Evolutionary conservation across 2,113 vertebrate species (phyloP).

Genomic region (Ancistrus triradiatus): DNA sequence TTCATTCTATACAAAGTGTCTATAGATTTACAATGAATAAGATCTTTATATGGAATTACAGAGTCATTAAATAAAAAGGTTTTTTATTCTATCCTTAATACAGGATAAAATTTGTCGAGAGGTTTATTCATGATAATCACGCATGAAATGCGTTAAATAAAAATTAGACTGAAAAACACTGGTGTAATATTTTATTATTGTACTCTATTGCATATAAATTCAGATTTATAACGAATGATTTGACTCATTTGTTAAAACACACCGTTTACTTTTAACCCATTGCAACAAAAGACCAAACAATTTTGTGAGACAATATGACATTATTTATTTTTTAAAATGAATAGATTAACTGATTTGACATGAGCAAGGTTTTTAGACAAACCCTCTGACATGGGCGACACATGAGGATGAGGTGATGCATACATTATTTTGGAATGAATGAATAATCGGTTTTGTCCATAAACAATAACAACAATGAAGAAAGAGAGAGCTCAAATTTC

Average conservation of each 20-base stretch:
- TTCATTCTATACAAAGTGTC: too few species aligned
- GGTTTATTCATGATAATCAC: too few species aligned
- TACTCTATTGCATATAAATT: too few species aligned
- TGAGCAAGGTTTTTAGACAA: constrained; percentile 40
- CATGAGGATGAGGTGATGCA: constrained; percentile 34
- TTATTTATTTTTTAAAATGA: constrained; percentile 52
- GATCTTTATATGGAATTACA: too few species aligned
- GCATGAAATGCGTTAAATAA: too few species aligned
- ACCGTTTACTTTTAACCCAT: constrained; percentile 43
- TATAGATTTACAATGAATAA: too few species aligned
- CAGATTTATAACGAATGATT: too few species aligned
- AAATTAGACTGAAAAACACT: too few species aligned
- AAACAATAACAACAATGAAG: constrained; percentile 18
- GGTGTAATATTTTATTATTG: too few species aligned
- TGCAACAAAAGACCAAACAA: constrained; percentile 55
- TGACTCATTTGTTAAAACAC: neutral
- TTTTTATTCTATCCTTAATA: too few species aligned
- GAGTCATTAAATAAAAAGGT: too few species aligned
- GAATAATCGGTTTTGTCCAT: constrained; percentile 1
- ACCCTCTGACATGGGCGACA: constrained; percentile 30
- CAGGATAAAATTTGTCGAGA: too few species aligned
- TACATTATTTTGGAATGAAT: constrained; percentile 23
- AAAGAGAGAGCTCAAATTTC: neutral
- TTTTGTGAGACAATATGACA: constrained; percentile 63
- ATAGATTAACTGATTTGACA: constrained; percentile 36